phyloP scores from a whole-genome alignment of 2,888 invertebrate genomes.

The Drosophila anomalata region DNA sequence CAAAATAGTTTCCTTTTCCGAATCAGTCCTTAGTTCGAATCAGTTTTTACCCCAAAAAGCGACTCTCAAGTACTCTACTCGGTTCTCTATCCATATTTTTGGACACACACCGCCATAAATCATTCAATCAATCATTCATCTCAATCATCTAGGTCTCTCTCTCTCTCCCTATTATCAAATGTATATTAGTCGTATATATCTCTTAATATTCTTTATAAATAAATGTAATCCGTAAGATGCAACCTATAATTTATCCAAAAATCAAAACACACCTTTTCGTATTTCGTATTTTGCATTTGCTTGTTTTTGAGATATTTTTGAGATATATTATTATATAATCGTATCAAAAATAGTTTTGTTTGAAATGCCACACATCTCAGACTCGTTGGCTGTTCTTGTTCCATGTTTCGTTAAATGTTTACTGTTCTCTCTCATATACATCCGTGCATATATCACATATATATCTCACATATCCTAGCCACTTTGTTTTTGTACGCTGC shows the following conservation, averaged over 20 bases:
- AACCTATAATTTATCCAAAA: conserved; percentile 33
- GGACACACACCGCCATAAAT: conserved; percentile 13
- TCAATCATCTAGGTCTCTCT: conserved; percentile 32
- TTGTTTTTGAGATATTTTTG: conserved; percentile 43
- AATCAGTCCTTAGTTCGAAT: conserved; percentile 18
- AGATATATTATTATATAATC: conserved; percentile 37
- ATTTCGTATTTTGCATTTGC: conserved; percentile 72
- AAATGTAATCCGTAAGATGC: conserved; percentile 37
- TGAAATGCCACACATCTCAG: conserved; percentile 25
- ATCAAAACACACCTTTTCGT: conserved; percentile 34
- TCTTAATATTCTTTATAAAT: conserved; percentile 21
- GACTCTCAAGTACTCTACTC: background rate
- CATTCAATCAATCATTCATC: conserved; percentile 32
- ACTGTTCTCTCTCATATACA: conserved; percentile 13
- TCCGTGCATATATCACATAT: conserved; percentile 3
- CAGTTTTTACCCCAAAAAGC: conserved; percentile 17
- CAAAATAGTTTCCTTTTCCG: conserved; percentile 38
- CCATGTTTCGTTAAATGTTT: conserved; percentile 60
- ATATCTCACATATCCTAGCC: conserved; percentile 16
- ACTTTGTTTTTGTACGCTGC: conserved; percentile 16
- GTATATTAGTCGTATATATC: conserved; percentile 35
- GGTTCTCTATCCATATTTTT: conserved; percentile 3
- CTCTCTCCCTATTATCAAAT: conserved; percentile 37
- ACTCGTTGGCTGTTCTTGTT: conserved; percentile 37
- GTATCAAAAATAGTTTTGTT: conserved; percentile 49